These are phyloP conservation scores for Osmerus mordax DNA, from an alignment of 2,113 vertebrate species.

Conservation along the genomic window DNA sequence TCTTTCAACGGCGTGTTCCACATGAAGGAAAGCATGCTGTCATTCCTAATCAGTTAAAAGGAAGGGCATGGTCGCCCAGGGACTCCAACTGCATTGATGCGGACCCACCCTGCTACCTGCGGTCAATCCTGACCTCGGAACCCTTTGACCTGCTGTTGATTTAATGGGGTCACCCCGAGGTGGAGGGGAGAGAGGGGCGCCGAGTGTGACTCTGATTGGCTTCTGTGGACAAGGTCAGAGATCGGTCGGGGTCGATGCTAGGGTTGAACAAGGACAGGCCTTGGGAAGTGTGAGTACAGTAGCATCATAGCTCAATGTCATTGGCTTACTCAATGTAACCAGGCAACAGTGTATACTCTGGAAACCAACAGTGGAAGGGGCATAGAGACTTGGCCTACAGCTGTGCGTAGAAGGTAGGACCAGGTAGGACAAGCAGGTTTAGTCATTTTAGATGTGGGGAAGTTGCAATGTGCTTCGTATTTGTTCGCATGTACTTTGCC, in stretches of 20 bases:
- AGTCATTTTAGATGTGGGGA: too few relatives aligned
- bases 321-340: background rate
- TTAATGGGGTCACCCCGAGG: conserved; percentile 30
- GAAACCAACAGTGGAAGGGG: too few relatives aligned
- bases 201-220: conserved; percentile 28
- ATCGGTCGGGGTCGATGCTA: conserved; percentile 23
- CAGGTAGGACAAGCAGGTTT: too few relatives aligned
- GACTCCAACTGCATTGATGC: conserved; percentile 1
- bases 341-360: background rate
- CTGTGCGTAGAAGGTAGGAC: too few relatives aligned
- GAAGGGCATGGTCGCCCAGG: background rate
- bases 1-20: conserved; percentile 1
- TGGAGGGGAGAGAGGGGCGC: conserved; percentile 9
- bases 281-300: conserved; percentile 7
- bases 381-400: too few relatives aligned
- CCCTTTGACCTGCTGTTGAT: conserved; percentile 23
- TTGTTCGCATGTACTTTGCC: background rate
- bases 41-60: conserved; percentile 2
- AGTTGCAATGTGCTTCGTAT: too few relatives aligned
- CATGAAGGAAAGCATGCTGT: background rate
- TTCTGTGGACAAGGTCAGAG: conserved; percentile 19
- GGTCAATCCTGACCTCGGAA: conserved; percentile 40
- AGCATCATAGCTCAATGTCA: background rate
- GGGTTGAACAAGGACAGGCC: conserved; percentile 23
- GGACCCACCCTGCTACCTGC: conserved; percentile 1